Evolutionary conservation across 2,888 invertebrate genomes (phyloP), one percentile per base, ranked within the genome.

Genomic region (Drosophila neotestacea): DNA sequence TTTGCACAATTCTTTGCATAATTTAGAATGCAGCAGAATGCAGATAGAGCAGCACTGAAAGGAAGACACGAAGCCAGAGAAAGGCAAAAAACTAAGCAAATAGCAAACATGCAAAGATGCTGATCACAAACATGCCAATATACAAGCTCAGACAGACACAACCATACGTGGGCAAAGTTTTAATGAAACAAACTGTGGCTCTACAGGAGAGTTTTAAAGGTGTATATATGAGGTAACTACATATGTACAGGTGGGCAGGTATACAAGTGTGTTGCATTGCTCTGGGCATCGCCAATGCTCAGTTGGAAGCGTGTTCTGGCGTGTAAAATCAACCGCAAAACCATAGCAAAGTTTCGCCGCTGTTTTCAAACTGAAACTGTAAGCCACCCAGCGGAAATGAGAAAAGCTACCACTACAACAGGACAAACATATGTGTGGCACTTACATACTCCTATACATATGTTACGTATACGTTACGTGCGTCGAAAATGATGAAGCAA

Each of bases 101-200:
- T 75, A 79, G 68, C 58, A 75, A 76, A 81, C 71, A 80, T 74
- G 74, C 65, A 77, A 85, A 86, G 85, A 82, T 82, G 84, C 70
- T 77, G 79, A 76, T 68, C 66, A 54, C 73, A 74, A 38, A 65
- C 67, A 70, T 48, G 47, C 52, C 64, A 59, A 47, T 41, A 54
- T 41, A 64, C 28, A 64, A 48, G n/a, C 44, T 22, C 22, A 22
- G 22, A 22, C 28, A 44, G 7, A 28, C n/a, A 32, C 36, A 47
- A 67, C 50, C 73, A 70, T 66, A 82, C 70, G 80, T 84, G 70
- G 74, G 70, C 61, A 73, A 85, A 85, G 86, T 85, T 85, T 85
- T 83, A 86, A 83, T 86, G 83, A 85, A 86, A 86, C 85, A 81
- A 84, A 85, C 70, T 85, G 85, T 70, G 71, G 80, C 68, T 63